Percentiles rank a stretch among this genome's conserved stretches.
phyloP scores from a whole-genome alignment of 2,797 vertebrate species.

The Molossus molossus region DNA sequence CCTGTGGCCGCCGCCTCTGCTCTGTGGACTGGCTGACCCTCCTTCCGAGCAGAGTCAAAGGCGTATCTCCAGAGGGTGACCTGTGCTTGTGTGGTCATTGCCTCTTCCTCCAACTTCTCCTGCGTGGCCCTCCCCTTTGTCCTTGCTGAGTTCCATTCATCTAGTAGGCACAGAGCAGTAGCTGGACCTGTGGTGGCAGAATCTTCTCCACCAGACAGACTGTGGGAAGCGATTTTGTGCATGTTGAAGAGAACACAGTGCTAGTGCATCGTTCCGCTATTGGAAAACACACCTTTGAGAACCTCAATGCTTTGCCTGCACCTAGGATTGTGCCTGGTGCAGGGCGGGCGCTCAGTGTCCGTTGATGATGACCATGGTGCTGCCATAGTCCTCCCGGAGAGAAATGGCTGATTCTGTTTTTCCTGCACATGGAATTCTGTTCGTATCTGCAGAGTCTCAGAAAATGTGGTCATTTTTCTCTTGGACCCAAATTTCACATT shows the following conservation, averaged over 20 bases:
- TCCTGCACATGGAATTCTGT: neutral
- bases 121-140: accelerated
- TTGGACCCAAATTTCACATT: neutral
- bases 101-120: neutral
- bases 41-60: neutral
- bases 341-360: neutral
- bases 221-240: neutral
- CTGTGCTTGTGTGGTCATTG: neutral
- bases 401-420: neutral
- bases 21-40: neutral
- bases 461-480: neutral
- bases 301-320: neutral
- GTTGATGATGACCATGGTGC: too few relatives aligned
- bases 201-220: neutral
- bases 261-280: neutral
- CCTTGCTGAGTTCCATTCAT: neutral
- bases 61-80: neutral
- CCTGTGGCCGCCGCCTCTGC: neutral
- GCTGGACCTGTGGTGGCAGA: neutral
- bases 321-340: neutral
- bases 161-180: neutral
- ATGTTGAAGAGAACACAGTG: neutral
- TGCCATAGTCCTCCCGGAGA: neutral
- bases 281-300: neutral
- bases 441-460: neutral